These are phyloP conservation scores for Psittacula derbiana DNA, from an alignment of 2,797 vertebrate species.

Conservation along the genomic window DNA sequence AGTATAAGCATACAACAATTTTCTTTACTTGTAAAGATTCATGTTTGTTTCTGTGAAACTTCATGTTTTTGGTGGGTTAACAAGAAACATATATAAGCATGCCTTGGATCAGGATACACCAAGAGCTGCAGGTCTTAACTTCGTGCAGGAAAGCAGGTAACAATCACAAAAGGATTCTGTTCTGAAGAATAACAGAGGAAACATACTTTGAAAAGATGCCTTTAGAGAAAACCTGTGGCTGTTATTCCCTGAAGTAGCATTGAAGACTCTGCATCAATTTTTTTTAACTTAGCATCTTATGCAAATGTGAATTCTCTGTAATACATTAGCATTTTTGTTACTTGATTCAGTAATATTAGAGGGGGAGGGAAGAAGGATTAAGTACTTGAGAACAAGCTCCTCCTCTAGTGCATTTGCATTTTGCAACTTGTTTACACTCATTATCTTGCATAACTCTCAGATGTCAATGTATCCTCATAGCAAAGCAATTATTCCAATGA, in stretches of 20 bases:
- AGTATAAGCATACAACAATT: slow-evolving; percentile 33
- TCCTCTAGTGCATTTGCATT: not conserved
- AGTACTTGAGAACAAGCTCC: not conserved
- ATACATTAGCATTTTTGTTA: not conserved
- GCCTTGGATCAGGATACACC: not conserved
- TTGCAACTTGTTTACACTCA: slow-evolving; percentile 18
- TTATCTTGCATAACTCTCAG: not conserved
- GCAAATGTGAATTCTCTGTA: not conserved
- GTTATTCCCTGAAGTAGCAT: not conserved
- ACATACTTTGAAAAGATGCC: not conserved
- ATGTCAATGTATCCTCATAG: not conserved
- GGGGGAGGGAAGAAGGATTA: fast-evolving
- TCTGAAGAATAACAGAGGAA: not conserved
- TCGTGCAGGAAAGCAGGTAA: not conserved
- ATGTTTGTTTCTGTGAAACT: not conserved
- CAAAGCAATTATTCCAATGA: not conserved
- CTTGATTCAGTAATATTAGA: not conserved
- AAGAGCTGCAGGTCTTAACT: not conserved
- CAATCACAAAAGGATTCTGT: not conserved
- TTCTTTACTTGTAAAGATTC: not conserved
- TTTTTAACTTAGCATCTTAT: not conserved
- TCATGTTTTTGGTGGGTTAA: not conserved
- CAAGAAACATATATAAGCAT: not conserved
- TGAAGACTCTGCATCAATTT: not conserved
- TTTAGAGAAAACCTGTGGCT: not conserved